phyloP scores from a whole-genome alignment of 2,113 vertebrate species.

The Sorex araneus region DNA sequence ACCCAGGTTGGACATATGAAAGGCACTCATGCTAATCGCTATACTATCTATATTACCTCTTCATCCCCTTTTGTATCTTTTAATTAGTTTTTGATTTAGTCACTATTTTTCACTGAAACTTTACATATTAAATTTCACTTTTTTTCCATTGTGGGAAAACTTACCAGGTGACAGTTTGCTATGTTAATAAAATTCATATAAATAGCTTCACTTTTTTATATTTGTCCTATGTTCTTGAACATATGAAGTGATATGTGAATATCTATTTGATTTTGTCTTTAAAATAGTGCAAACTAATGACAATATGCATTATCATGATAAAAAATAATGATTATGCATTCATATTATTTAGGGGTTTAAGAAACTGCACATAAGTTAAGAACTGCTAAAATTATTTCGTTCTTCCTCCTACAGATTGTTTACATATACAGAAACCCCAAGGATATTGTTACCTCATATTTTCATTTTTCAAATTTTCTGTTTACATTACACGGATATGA shows the following conservation, averaged over 20 bases:
- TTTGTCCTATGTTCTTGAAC: not conserved
- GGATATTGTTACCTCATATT: slow-evolving; percentile 54
- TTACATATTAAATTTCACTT: not conserved
- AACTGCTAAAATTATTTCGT: not conserved
- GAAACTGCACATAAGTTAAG: too few relatives aligned
- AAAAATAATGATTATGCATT: not conserved
- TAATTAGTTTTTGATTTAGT: not conserved
- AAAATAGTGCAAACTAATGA: too few relatives aligned
- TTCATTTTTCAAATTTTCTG: slow-evolving; percentile 30
- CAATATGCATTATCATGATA: too few relatives aligned
- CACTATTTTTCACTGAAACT: not conserved
- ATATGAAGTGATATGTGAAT: too few relatives aligned
- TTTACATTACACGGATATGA: fast-evolving
- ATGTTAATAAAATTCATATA: not conserved
- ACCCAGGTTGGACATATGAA: too few relatives aligned
- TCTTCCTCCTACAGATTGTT: slow-evolving; percentile 53
- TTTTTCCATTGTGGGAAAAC: too few relatives aligned
- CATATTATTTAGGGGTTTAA: not conserved
- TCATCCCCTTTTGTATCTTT: not conserved
- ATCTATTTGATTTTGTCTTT: too few relatives aligned
- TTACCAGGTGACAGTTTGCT: not conserved
- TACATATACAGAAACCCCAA: slow-evolving; percentile 74
- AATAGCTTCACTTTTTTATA: not conserved
- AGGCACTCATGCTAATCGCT: too few relatives aligned
- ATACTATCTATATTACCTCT: too few relatives aligned